Conservation (phyloP, 1,140 invertebrate genomes). For the Penaeus vannamei region DNA sequence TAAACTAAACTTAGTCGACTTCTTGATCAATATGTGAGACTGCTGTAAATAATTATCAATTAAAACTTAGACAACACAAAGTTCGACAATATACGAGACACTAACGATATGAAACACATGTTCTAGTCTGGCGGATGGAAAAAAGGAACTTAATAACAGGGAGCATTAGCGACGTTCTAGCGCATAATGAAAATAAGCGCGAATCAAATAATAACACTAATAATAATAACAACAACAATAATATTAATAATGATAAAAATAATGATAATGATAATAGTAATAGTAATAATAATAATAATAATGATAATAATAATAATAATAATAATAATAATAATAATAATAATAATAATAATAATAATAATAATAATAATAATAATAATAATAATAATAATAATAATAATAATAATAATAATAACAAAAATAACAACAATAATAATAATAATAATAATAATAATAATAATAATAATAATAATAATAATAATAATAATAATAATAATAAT, state of each 20-base stretch:
- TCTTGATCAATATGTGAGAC: too few species aligned
- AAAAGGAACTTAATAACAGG: too few species aligned
- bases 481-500: conserved; percentile 22
- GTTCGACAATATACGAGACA: too few species aligned
- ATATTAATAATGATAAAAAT: background rate
- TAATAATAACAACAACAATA: background rate
- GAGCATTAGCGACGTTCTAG: too few species aligned
- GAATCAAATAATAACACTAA: too few species aligned
- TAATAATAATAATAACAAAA: background rate
- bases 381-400: background rate
- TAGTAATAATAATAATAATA: background rate
- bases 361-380: background rate
- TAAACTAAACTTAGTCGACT: too few species aligned
- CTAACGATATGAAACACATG: too few species aligned
- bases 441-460: background rate
- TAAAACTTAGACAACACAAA: too few species aligned
- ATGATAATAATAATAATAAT: background rate
- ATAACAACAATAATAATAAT: background rate
- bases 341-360: background rate
- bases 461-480: background rate
- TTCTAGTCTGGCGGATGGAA: too few species aligned
- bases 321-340: background rate
- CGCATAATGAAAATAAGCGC: too few species aligned
- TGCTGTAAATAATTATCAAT: too few species aligned
- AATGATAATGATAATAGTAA: background rate